Conservation (phyloP, 2,888 invertebrate species). For the Chesias legatella region DNA sequence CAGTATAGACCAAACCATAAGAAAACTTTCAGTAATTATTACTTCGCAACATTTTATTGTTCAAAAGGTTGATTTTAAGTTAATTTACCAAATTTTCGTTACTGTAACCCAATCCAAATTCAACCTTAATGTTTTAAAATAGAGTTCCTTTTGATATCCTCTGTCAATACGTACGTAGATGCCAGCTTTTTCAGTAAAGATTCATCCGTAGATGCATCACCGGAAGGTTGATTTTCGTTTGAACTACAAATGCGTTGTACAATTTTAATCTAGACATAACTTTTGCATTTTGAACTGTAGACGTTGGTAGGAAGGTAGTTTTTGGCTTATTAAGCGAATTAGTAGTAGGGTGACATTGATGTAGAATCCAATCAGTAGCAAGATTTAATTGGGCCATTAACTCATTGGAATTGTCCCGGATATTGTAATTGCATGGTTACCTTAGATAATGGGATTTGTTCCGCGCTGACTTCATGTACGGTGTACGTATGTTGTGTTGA, state of each 20-base stretch:
- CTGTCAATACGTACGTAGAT: neutral
- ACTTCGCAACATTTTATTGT: conserved; percentile 12
- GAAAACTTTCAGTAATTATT: conserved; percentile 11
- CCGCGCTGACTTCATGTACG: no score
- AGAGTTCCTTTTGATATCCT: conserved; percentile 3
- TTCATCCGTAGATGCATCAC: neutral
- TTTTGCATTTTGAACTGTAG: neutral
- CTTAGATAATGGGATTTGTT: conserved; percentile 32
- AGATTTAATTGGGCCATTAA: conserved; percentile 45
- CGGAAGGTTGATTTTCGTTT: neutral
- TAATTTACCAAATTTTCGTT: conserved; percentile 1
- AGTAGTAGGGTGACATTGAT: conserved; percentile 40
- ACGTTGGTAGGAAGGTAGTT: neutral
- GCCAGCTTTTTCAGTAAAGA: neutral
- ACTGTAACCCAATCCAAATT: neutral
- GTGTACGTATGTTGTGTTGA: no score
- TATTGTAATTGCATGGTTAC: conserved; percentile 40
- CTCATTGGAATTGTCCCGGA: conserved; percentile 42
- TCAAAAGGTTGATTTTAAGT: conserved; percentile 7
- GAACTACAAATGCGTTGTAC: neutral
- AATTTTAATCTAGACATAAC: neutral
- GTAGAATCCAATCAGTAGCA: conserved; percentile 43
- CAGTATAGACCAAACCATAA: neutral
- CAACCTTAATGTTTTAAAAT: neutral
- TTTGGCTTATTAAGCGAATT: conserved; percentile 9